A percentile compares a stretch with the other conserved stretches of the same genome.
Conservation (phyloP, 1,140 invertebrate genomes). For the Dinothrombium tinctorium region DNA sequence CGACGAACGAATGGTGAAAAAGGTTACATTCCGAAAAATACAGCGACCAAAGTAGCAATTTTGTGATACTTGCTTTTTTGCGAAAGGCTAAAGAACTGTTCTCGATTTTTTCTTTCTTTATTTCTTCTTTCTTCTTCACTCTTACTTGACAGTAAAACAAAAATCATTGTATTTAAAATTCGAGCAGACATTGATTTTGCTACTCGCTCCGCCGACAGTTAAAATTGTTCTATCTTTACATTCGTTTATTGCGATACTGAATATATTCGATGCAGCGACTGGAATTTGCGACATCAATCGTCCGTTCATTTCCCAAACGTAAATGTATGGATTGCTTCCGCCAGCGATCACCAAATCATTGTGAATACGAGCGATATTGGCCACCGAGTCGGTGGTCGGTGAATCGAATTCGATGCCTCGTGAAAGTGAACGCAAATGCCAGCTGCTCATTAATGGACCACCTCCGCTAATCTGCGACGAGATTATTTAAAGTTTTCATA, state of each 20-base stretch:
- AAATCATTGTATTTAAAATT: constrained; percentile 4
- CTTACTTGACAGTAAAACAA: too few relatives aligned
- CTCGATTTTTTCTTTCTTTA: too few relatives aligned
- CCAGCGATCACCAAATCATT: not conserved
- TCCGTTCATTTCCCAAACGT: not conserved
- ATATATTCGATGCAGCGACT: not conserved
- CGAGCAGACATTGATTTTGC: not conserved
- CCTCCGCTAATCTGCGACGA: not conserved
- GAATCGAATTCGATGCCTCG: not conserved
- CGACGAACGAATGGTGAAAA: too few relatives aligned
- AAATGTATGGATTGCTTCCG: not conserved
- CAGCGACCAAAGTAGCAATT: too few relatives aligned
- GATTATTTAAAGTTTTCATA: too few relatives aligned
- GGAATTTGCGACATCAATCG: not conserved
- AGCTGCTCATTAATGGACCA: not conserved
- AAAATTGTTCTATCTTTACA: not conserved
- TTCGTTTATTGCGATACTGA: not conserved
- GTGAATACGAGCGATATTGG: not conserved
- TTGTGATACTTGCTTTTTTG: too few relatives aligned
- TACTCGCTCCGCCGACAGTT: not conserved
- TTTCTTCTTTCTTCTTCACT: too few relatives aligned
- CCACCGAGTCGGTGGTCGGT: not conserved
- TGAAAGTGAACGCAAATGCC: not conserved
- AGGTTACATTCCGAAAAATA: too few relatives aligned
- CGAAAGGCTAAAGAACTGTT: too few relatives aligned